These are phyloP conservation scores for Pogonomyrmex californicus DNA, from an alignment of 1,140 invertebrate species.

Conservation along the genomic window DNA sequence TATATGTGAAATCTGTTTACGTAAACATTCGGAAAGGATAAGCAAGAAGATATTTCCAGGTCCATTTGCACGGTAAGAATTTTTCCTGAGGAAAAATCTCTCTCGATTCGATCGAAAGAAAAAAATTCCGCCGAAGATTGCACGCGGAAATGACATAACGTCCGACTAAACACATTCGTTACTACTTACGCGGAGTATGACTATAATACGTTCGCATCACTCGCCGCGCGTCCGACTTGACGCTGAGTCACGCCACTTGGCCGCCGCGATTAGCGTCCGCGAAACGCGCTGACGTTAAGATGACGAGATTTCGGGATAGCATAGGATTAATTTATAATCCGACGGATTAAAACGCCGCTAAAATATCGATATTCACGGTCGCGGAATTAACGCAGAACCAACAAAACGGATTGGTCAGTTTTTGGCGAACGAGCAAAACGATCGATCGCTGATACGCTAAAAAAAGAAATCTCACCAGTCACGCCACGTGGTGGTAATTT, in stretches of 20 bases:
- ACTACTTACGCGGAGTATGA: constrained; percentile 61
- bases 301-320: too few species aligned
- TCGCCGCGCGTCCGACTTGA: constrained; percentile 48
- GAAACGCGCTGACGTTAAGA: background rate
- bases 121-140: background rate
- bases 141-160: background rate
- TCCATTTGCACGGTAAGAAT: background rate
- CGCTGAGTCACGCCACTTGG: constrained; percentile 58
- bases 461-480: constrained; percentile 41
- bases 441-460: constrained; percentile 60
- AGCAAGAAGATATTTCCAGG: background rate
- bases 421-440: constrained; percentile 25
- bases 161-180: constrained; percentile 33
- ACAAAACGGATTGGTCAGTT: background rate
- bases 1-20: background rate
- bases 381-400: background rate
- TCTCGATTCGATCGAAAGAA: background rate
- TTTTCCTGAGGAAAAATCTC: background rate
- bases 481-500: constrained; percentile 56
- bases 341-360: background rate
- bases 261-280: constrained; percentile 29
- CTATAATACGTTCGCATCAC: constrained; percentile 62
- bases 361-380: background rate
- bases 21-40: background rate
- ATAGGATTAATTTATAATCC: constrained; percentile 2